phyloP scores from a whole-genome alignment of 2,888 invertebrate genomes.

The Nebria salina region DNA sequence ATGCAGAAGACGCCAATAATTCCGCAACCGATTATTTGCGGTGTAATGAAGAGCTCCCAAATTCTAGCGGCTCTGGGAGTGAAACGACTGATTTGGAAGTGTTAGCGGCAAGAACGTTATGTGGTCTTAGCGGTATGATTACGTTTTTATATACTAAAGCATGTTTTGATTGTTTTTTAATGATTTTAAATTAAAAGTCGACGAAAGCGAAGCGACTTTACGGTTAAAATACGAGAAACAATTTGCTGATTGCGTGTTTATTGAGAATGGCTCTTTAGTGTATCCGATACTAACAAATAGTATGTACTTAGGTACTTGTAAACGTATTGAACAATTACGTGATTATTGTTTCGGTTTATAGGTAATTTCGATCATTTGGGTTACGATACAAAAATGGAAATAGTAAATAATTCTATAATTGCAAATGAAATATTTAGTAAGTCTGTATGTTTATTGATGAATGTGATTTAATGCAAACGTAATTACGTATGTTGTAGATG shows the following conservation, averaged over 20 bases:
- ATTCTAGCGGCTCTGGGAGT: background rate
- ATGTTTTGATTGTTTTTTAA: background rate
- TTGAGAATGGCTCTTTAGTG: background rate
- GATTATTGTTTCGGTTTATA: background rate
- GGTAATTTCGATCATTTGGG: background rate
- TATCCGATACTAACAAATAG: constrained; percentile 16
- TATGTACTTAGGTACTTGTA: background rate
- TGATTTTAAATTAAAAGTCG: background rate
- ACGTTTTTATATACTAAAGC: background rate
- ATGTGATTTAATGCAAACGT: no score
- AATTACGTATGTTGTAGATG: background rate
- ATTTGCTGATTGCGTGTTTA: background rate
- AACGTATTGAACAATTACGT: background rate
- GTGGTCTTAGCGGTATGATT: background rate
- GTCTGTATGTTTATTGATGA: background rate
- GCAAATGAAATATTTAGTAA: background rate
- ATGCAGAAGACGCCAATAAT: no score
- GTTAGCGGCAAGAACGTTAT: background rate
- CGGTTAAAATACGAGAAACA: background rate
- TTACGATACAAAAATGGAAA: background rate
- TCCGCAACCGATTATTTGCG: background rate
- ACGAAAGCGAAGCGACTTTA: background rate
- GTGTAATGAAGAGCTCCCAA: background rate
- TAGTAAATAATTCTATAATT: background rate
- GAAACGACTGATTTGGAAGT: background rate